Base-by-base conservation (phyloP, 2,888 invertebrate species). In the Catotricha subobsoleta region DNA sequence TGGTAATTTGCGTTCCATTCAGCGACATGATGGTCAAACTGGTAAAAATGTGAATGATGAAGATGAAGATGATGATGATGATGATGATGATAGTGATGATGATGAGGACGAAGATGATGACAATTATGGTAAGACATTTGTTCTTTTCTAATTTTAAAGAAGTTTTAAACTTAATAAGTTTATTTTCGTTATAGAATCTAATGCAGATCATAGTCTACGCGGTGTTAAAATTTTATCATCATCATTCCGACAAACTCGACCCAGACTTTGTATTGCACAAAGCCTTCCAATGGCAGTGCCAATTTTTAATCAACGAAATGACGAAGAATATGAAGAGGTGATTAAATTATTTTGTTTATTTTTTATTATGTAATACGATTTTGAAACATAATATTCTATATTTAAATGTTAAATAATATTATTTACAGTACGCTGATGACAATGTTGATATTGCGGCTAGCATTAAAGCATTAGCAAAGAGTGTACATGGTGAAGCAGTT, bases 391-490 rank as follows among this genome's bases (percentile, higher is more conserved):
- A n/a, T n/a, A n/a, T n/a, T n/a, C n/a, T n/a, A n/a, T 61, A 58
- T 46, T 39, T 2, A 41, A 31, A 40, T 46, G 12, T 25, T 15
- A 13, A 3, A 6, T 27, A 27, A 13, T 28, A 18, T 41, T 28
- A 29, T 38, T 43, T 44, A n/a, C 45, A 52, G 51, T 47, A 54
- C n/a, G 53, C 58, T 48, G 64, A 68, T 58, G 74, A 76, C 52
- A 72, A 78, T 23, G 71, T 75, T 46, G 83, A 87, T 59, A 90
- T 91, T 57, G 86, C 87, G 47, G 88, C 87, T 33, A 86, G 83
- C 58, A 90, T 91, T 58, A 82, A 84, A 62, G 88, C 88, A n/a
- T 65, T 91, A 52, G 88, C 90, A 16, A 80, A 80, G 52, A 90
- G 88, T 51, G 83, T 90, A 45, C 84, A 84, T 63, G 86, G 82